These are phyloP conservation scores for Xenentodon cancila DNA, from an alignment of 2,797 vertebrate genomes.

Conservation along the genomic window DNA sequence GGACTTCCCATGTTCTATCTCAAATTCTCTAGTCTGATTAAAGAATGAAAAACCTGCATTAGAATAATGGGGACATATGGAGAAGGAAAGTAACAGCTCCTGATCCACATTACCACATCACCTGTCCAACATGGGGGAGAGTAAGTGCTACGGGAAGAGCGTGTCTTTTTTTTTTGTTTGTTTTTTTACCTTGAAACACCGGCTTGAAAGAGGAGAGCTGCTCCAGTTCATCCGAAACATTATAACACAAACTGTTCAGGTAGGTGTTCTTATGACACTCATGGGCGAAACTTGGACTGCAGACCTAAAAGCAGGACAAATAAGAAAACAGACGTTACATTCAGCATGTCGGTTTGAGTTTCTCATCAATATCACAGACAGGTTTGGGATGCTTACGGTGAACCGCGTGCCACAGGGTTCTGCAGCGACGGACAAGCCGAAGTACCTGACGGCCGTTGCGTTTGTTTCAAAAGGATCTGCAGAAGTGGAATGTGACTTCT, in stretches of 20 bases:
- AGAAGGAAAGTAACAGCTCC: too few relatives aligned
- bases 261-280: slow-evolving; percentile 83
- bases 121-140: background rate
- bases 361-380: background rate
- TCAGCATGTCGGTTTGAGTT: background rate
- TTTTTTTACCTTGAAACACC: slow-evolving; percentile 79
- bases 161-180: background rate
- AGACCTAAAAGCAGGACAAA: slow-evolving; percentile 72
- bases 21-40: too few relatives aligned
- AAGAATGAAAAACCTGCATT: too few relatives aligned
- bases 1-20: too few relatives aligned
- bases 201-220: slow-evolving; percentile 30
- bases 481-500: slow-evolving; percentile 19
- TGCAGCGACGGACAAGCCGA: slow-evolving; percentile 67
- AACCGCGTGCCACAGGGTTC: slow-evolving; percentile 27
- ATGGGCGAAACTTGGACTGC: slow-evolving; percentile 79
- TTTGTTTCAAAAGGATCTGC: slow-evolving; percentile 14
- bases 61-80: too few relatives aligned
- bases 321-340: background rate
- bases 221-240: slow-evolving; percentile 54
- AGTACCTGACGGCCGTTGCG: slow-evolving; percentile 38
- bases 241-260: slow-evolving; percentile 83
- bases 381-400: slow-evolving; percentile 51
- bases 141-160: background rate
- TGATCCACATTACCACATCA: too few relatives aligned